Evolutionary conservation across 2,113 vertebrate genomes (phyloP), one percentile per base, ranked within the genome.

Genomic region (Argyrosomus japonicus): DNA sequence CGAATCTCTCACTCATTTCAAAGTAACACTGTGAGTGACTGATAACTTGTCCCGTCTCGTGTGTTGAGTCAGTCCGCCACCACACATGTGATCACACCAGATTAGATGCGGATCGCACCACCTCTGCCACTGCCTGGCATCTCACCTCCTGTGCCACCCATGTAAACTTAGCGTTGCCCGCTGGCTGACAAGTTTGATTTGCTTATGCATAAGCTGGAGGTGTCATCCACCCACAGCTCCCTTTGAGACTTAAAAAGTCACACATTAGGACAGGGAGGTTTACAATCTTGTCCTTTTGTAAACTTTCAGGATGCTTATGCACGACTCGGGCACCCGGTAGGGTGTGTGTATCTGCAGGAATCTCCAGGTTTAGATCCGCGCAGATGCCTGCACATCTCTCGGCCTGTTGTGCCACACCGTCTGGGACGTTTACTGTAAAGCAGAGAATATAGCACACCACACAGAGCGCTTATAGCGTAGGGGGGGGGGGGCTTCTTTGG

Each of bases 11-110:
- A 19, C 27, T 70, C 23, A 70, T 53, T 68, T 79, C 18, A 27
- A 70, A 51, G 29, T 53, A n/a, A 68, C 23, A 27, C 50, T n/a
- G 45, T 36, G 23, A 36, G 10, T 27, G 40, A 40, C 36, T 40
- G 36, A 40, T 2, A 40, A 40, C 40, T 71, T 61, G 25, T 51
- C 27, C 21, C 19, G 43, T 17, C 27, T 50, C 14, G 3, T 6
- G 53, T 13, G 23, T 19, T 64, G 76, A 82, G 53, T 87, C 75
- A 77, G 25, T 56, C 45, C 17, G 40, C 3, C 13, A 19, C 36
- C 70, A 75, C 21, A 56, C 58, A 76, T 64, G 51, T 53, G 68
- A 69, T 72, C 36, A 70, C 48, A 51, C 25, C 25, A 2, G 68
- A 51, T 70, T 32, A 58, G 53, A 75, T 53, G 50, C 15, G 48